Base-by-base conservation (phyloP, 2,888 invertebrate species). In the Melieria picta region DNA sequence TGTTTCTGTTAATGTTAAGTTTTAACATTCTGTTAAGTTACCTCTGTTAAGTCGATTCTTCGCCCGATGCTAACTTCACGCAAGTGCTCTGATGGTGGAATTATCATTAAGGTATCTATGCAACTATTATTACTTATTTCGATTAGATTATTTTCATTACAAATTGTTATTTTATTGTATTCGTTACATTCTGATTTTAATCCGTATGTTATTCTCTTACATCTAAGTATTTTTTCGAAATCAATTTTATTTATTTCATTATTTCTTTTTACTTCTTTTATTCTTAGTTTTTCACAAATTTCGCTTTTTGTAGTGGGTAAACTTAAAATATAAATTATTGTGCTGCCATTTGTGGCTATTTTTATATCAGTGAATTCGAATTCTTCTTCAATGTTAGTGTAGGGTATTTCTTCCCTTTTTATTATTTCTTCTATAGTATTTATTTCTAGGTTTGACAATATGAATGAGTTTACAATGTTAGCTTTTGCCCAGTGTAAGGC, bases 291-390 rank as follows among this genome's bases (percentile, higher is more conserved):
- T 66, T 48, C 58, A 11, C 66, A 66, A 50, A 58, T 58, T 66
- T 66, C 58, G 1, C 60, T 48, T 66, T 65, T 4, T 3, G 65
- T 65, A 16, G 55, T 65, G 45, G 65, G 10, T 3, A 45, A 50
- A 16, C 13, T 56, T 3, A 10, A 10, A 4, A 52, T 70, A 6
- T 60, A 16, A 65, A 7, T 7, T n/a, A 60, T 46, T 65, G 60
- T n/a, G 11, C 5, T 46, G 16, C 43, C 6, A 55, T 52, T 65
- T 30, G 43, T n/a, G 10, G 55, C 65, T 52, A 65, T 43, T 16
- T n/a, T 65, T 52, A 65, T 4, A 65, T 65, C 65, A 13, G 55
- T 65, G 45, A 65, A 65, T 65, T 55, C 65, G 13, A 55, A 55
- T 45, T 65, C 65, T 65, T 65, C 65, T 55, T 65, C 55, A 43